phyloP scores from a whole-genome alignment of 2,888 invertebrate genomes.

The Neocrepidodera transversa region DNA sequence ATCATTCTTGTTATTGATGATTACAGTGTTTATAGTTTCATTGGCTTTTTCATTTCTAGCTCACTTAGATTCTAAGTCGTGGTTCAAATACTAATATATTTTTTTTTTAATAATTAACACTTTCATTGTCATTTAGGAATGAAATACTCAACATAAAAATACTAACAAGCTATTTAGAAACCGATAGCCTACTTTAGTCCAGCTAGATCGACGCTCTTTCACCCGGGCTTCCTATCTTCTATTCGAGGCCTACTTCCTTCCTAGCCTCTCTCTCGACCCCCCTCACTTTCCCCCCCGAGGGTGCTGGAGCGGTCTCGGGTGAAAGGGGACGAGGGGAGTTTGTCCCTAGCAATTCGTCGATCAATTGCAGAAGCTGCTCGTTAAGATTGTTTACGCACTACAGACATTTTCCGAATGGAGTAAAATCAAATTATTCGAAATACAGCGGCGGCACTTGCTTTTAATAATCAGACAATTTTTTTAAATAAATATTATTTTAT shows the following conservation, averaged over 20 bases:
- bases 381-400: constrained; percentile 58
- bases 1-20: too few relatives aligned
- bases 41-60: too few relatives aligned
- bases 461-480: too few relatives aligned
- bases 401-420: constrained; percentile 46
- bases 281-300: constrained; percentile 33
- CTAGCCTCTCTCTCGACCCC: constrained; percentile 24
- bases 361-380: constrained; percentile 55
- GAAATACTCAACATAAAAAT: too few relatives aligned
- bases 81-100: too few relatives aligned
- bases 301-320: constrained; percentile 41
- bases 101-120: too few relatives aligned
- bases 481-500: too few relatives aligned
- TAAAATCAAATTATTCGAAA: constrained; percentile 40
- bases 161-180: too few relatives aligned
- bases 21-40: too few relatives aligned
- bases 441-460: constrained; percentile 18
- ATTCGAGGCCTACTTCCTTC: constrained; percentile 33
- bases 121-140: too few relatives aligned
- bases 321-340: constrained; percentile 48
- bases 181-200: constrained; percentile 2
- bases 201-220: too few relatives aligned
- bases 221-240: constrained; percentile 40
- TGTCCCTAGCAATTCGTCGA: constrained; percentile 60
- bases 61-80: too few relatives aligned